phyloP scores from a whole-genome alignment of 2,113 vertebrate genomes.

The Arothron firmamentum region DNA sequence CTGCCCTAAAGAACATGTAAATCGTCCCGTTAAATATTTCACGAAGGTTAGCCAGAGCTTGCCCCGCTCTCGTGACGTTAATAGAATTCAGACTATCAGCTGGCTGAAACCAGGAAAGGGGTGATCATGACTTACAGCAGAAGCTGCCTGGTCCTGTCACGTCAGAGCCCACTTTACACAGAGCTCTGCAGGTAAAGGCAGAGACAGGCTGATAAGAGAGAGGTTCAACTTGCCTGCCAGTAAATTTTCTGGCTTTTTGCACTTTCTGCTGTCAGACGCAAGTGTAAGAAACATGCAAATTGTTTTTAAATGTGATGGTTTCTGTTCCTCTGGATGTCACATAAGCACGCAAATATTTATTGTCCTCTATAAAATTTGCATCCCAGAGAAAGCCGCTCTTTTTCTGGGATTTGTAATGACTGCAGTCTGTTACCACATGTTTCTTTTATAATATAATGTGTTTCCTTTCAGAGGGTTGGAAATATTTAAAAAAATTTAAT shows the following conservation, averaged over 20 bases:
- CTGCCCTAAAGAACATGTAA: conserved; percentile 41
- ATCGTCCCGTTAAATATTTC: conserved; percentile 66
- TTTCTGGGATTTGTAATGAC: not conserved
- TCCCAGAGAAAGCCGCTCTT: not conserved
- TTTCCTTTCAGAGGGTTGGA: not conserved
- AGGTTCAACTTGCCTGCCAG: not conserved
- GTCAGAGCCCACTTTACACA: conserved; percentile 1
- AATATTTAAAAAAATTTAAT: not conserved
- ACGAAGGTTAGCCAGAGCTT: conserved; percentile 34
- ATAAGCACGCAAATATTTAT: not conserved
- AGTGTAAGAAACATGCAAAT: not conserved
- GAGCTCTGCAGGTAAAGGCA: conserved; percentile 18
- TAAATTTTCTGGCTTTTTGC: not conserved
- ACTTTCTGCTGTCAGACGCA: not conserved
- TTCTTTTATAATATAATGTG: too few relatives aligned
- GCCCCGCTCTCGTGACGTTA: conserved; percentile 35
- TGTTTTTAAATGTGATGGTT: not conserved
- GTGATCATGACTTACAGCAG: conserved; percentile 11
- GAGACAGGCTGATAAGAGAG: conserved; percentile 20
- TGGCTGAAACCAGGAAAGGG: conserved; percentile 50
- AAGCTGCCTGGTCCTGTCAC: not conserved
- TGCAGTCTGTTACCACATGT: too few relatives aligned
- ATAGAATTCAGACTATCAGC: conserved; percentile 47
- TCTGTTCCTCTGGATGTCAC: not conserved
- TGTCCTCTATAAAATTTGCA: not conserved